Conservation (phyloP, 2,797 vertebrate species). For the Toxotes lorentzi region DNA sequence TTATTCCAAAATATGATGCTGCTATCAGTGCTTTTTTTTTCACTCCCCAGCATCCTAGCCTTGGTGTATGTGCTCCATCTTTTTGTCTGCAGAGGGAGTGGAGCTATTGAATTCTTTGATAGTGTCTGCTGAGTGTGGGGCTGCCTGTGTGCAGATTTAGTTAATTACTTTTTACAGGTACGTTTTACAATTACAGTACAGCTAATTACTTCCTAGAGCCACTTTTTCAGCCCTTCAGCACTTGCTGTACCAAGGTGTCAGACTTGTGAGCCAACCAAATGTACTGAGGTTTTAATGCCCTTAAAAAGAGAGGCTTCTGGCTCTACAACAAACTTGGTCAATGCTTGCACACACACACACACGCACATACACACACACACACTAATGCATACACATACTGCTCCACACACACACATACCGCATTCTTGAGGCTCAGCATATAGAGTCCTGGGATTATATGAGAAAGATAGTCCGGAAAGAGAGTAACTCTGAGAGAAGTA, state of each 20-base stretch:
- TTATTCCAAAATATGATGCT: neutral
- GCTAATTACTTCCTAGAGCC: conserved; percentile 44
- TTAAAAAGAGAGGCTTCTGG: neutral
- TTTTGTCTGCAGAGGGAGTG: neutral
- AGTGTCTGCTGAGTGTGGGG: conserved; percentile 7
- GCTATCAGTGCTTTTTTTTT: too few species aligned
- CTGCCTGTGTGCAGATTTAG: conserved; percentile 17
- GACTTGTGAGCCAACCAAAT: conserved; percentile 16
- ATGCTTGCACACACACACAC: neutral
- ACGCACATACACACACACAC: neutral
- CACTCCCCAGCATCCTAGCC: neutral
- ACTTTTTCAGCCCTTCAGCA: conserved; percentile 30
- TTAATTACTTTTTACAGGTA: conserved; percentile 36
- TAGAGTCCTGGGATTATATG: neutral
- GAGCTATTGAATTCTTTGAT: conserved; percentile 18
- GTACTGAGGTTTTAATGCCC: neutral
- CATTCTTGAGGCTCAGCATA: neutral
- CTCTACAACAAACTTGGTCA: neutral
- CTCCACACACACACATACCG: neutral
- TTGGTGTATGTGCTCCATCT: neutral
- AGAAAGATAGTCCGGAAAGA: neutral
- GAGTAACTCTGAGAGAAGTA: neutral
- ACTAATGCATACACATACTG: neutral
- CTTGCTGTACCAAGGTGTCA: conserved; percentile 3
- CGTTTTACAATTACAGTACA: conserved; percentile 28